Evolutionary conservation across 2,113 vertebrate species (phyloP), one percentile per base, ranked within the genome.

Genomic region (Acanthochromis polyacanthus): DNA sequence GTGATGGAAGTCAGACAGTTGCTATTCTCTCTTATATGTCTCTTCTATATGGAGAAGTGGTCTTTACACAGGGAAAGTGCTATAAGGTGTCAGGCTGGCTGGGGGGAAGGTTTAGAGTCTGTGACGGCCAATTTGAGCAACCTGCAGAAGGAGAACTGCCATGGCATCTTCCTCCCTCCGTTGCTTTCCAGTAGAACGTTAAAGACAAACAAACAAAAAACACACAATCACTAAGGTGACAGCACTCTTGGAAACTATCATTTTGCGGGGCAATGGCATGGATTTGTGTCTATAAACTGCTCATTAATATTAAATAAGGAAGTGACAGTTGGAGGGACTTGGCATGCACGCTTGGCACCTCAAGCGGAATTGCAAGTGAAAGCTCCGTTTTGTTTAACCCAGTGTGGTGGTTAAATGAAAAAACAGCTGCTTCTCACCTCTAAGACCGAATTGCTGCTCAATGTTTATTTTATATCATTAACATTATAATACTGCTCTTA

Each of bases 231-330:
- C 28, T 28, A 78, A 77, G 55, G 71, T 70, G 82, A 90, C 75
- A 69, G 66, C 66, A 53, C 14, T 69, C 19, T 59, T 65, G 10
- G 5, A 62, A 74, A 46, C 17, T 71, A 48, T 51, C 53, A 68
- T 40, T 77, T 85, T 61, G 53, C 61, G 63, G 52, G 10, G 48
- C 32, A 46, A 50, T 30, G 70, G 50, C 64, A 71, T 63, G 60
- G 30, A 62, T 87, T 80, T 89, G 76, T 82, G 70, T 65, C 16
- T 79, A 65, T 82, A 84, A 89, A 89, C 32, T 60, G 66, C 85
- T 93, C 90, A 93, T 94, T 88, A 92, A 91, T 92, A 92, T 88
- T 92, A 77, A 91, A 91, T 64, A 82, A 88, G 87, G 83, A 92
- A 90, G 86, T 90, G 92, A 88, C 91, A 90, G 93, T 88, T 92